Evolutionary conservation across 92 coral and sea anemone species (phyloP), one percentile per base, ranked within the genome.

Genomic region (Paramuricea clavata): DNA sequence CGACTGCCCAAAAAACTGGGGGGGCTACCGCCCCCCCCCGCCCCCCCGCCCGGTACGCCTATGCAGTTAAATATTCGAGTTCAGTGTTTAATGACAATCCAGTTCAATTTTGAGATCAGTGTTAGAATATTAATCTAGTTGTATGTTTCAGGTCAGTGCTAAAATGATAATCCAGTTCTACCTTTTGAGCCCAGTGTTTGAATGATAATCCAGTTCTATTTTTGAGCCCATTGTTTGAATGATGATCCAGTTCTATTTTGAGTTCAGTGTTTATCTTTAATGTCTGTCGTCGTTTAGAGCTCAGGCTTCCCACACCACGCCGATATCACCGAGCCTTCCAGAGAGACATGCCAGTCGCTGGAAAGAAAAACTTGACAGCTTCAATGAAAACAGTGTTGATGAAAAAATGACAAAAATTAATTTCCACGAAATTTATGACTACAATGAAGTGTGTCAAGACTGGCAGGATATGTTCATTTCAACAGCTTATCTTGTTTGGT

Each of bases 401-500:
- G 44, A 59, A 34, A 43, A 41, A 57, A 44, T 34, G 78, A 61
- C 22, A 0, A 59, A 33, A 26, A 92, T 96, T 54, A 93, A 90
- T 30, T 91, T 96, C 19, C 95, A 93, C 69, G 99, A 96, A 74
- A 30, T 96, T 47, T 96, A 91, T 88, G 99, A 96, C 42, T 89
- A 74, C 62, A 93, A 94, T 50, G 99, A 96, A 87, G 69, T 96
- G 33, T 82, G 81, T 27, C 97, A 89, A 69, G 97, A 93, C 30
- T 96, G 99, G 99, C 92, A 86, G 44, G 99, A 96, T 26, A 92
- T 93, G 68, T 96, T 93, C 61, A 92, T 94, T 30, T 91, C 98
- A 5, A 93, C 98, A 1, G 98, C 99, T 39, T 96, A 96, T 74
- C 94, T 96, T 44, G 92, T 96, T 44, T 96, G 99, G 99, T 96